Evolutionary conservation across 2,113 vertebrate species (phyloP), one percentile per base, ranked within the genome.

Genomic region (Climacteris rufus): DNA sequence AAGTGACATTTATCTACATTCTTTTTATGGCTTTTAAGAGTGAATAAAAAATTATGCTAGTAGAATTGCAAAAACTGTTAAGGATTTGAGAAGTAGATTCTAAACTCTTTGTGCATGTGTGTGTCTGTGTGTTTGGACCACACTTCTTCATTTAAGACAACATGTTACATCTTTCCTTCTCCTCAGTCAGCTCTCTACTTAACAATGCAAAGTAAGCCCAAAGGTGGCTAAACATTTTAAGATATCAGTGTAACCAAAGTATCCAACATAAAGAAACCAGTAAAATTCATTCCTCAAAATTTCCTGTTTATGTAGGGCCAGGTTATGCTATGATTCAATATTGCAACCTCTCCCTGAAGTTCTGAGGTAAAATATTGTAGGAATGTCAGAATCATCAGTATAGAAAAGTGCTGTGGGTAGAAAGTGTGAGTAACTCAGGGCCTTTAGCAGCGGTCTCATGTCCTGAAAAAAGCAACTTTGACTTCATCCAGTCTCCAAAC

Each of bases 41-140:
- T 50, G 13, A 68, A 69, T 54, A 60, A 79, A 83, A 89, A 39
- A 5, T 57, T 60, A 35, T 49, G 3, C 15, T 19, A 52, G 7
- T 30, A 9, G 11, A 76, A 89, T 18, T 63, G 30, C 7, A 86
- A 59, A 94, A 79, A 18, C 9, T 68, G 5, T 13, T 47, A 37
- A 47, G 31, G 2, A 37, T 53, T 90, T 75, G 28, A 71, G 15
- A 16, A 75, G 10, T 9, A 33, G 33, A 49, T 81, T 84, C n/a
- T 33, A 53, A 68, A 63, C 3, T 60, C 4, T 47, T 16, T 59
- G 8, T 12, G 3, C 17, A 35, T 33, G 7, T 25, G 11, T 18
- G 1, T 31, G n/a, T 28, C 4, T 24, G 5, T 12, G 3, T 40
- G 6, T 54, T 52, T 56, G 31, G 5, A 76, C 5, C 2, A n/a